Conservation (phyloP, 2,797 vertebrate genomes). For the Brachyrhaphis roseni region DNA sequence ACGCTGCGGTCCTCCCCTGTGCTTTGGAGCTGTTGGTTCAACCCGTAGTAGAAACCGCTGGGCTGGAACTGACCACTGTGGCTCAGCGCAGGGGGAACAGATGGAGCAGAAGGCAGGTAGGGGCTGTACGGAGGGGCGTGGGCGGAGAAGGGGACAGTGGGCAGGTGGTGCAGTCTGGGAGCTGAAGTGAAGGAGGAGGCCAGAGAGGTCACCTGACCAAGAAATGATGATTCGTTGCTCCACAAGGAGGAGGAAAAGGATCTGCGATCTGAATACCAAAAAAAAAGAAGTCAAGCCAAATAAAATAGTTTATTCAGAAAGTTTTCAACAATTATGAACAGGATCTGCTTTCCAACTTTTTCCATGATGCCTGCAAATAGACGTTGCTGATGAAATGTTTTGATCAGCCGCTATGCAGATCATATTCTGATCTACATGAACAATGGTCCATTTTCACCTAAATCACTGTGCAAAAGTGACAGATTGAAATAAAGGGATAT, state of each 20-base stretch:
- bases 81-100: constrained; percentile 35
- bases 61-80: constrained; percentile 58
- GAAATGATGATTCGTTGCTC: constrained; percentile 65
- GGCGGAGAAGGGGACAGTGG: constrained; percentile 49
- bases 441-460: background rate
- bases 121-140: constrained; percentile 49
- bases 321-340: background rate
- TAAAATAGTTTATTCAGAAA: background rate
- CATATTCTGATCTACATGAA: background rate
- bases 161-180: constrained; percentile 68
- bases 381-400: background rate
- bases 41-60: constrained; percentile 53
- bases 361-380: background rate
- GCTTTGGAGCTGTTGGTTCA: constrained; percentile 51
- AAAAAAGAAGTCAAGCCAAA: background rate
- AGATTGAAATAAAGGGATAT: background rate
- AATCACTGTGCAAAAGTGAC: background rate
- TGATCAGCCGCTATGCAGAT: background rate
- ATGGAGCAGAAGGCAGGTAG: constrained; percentile 50
- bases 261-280: constrained; percentile 51
- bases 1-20: constrained; percentile 59
- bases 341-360: background rate
- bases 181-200: constrained; percentile 50
- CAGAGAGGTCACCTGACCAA: constrained; percentile 61
- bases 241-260: constrained; percentile 62